Conservation (phyloP, 2,888 invertebrate species). For the Blastobasis adustella region DNA sequence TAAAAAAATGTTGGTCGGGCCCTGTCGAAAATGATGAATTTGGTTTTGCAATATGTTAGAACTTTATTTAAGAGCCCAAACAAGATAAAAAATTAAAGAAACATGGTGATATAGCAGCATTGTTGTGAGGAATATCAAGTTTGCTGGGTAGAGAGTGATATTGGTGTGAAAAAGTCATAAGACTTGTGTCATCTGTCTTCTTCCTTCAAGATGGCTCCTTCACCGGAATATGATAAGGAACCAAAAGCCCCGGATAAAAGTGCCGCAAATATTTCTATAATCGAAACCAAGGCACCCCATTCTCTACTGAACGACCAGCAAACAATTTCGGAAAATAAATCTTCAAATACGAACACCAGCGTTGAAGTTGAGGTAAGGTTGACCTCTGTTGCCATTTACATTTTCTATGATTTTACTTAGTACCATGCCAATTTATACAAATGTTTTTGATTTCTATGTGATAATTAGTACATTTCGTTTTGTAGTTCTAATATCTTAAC, state of each 20-base stretch:
- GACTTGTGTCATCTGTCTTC: constrained; percentile 76
- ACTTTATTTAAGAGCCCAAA: constrained; percentile 42
- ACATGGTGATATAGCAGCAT: constrained; percentile 54
- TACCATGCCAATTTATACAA: no score
- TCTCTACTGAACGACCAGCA: constrained; percentile 56
- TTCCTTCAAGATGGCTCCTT: constrained; percentile 84
- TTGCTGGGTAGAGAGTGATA: constrained; percentile 49
- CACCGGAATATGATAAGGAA: constrained; percentile 84
- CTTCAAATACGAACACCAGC: constrained; percentile 41
- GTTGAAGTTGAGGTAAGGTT: constrained; percentile 62
- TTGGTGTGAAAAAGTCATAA: constrained; percentile 67
- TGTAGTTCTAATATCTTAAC: no score
- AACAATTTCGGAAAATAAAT: constrained; percentile 53
- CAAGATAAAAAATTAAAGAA: constrained; percentile 22
- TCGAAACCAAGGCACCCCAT: constrained; percentile 66
- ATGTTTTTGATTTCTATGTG: no score
- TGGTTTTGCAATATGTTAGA: constrained; percentile 54
- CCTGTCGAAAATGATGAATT: constrained; percentile 66
- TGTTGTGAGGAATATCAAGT: constrained; percentile 41
- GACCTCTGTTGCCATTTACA: constrained; percentile 48
- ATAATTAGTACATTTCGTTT: no score
- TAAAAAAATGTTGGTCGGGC: constrained; percentile 55
- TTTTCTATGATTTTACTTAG: constrained; percentile 20
- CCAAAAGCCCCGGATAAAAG: constrained; percentile 84
- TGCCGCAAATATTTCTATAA: constrained; percentile 49